Evolutionary conservation across 2,888 invertebrate species (phyloP), one percentile per base, ranked within the genome.

Genomic region (Pseudococcus jackbeardsleyi): DNA sequence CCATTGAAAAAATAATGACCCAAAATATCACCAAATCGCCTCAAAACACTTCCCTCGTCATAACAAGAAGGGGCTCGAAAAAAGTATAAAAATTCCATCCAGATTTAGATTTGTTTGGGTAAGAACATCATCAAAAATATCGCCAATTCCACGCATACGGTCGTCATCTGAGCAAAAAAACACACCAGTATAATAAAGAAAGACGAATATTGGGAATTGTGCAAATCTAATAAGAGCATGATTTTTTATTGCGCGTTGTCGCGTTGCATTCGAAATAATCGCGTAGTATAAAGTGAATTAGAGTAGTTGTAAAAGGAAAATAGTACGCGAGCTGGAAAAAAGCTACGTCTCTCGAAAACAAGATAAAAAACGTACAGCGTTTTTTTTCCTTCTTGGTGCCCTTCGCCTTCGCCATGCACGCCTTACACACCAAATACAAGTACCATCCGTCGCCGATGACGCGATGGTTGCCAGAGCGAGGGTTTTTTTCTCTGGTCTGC

Each of bases 181-280:
- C 9, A 8, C 9, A 17, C 1, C 26, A 72, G 19, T 59, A 59
- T 33, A 72, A 72, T 72, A 72, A 26, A 26, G 68, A 72, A 33
- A 72, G 68, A 72, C 22, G 33, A 72, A 72, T 72, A 72, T 72
- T 72, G 11, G n/a, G 68, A 72, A 72, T 33, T 72, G 68, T 72
- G 68, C 26, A 72, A 72, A 72, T 72, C 33, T 72, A 72, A 72
- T 72, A 72, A 72, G 68, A 72, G 26, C 68, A 72, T 72, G 68
- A 72, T 72, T 72, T 72, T 72, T 72, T 72, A 72, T 72, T 72
- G 68, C 26, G 26, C 26, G 68, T 72, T 72, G 68, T 72, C 68
- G 68, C 68, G 68, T 72, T 72, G 68, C 68, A 72, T 72, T 72
- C 68, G 26, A 72, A 72, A 72, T 72, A 72, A 72, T 72, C 68